Evolutionary conservation across 2,797 vertebrate genomes (phyloP).

Genomic region (Balearica regulorum): DNA sequence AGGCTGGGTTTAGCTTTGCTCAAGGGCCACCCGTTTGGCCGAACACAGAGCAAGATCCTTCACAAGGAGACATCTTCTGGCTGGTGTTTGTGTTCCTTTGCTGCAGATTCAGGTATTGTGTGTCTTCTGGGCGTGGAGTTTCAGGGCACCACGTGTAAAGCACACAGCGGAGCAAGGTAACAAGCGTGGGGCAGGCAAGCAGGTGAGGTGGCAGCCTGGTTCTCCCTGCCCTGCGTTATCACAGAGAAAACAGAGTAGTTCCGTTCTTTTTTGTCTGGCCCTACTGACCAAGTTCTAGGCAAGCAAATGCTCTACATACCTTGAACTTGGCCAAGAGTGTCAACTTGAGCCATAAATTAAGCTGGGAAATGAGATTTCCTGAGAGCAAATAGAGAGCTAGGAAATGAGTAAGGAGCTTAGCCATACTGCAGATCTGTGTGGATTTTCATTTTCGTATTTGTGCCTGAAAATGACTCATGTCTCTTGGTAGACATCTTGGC

Average conservation of each 20-base stretch:
- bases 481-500: conserved; percentile 22
- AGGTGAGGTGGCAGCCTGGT: not conserved
- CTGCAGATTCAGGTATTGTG: fast-evolving
- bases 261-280: not conserved
- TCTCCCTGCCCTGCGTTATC: not conserved
- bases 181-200: not conserved
- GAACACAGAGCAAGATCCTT: fast-evolving
- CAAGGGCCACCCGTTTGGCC: not conserved
- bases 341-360: not conserved
- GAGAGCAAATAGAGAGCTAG: not conserved
- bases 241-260: not conserved
- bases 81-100: not conserved
- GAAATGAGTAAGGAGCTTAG: not conserved
- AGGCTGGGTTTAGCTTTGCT: not conserved
- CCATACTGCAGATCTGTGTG: not conserved
- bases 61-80: not conserved
- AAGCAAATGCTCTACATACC: not conserved
- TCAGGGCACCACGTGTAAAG: not conserved
- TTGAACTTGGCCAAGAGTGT: not conserved
- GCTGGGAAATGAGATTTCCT: not conserved
- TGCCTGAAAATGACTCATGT: not conserved
- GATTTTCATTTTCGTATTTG: not conserved
- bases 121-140: not conserved
- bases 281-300: not conserved
- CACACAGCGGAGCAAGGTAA: fast-evolving